phyloP scores from a whole-genome alignment of 1,140 invertebrate genomes.

The Lanistes nyassanus region DNA sequence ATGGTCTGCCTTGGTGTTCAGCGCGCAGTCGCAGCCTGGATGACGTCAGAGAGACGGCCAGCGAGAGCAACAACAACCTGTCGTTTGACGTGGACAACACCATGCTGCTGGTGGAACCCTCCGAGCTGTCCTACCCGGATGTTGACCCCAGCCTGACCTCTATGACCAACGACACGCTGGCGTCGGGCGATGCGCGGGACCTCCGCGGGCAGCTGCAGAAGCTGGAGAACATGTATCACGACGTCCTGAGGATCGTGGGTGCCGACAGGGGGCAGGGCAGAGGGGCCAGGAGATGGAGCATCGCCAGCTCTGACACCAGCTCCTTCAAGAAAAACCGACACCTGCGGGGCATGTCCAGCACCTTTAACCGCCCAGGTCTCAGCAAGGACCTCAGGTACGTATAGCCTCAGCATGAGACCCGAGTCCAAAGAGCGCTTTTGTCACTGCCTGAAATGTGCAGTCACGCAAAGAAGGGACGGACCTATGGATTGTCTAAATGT shows the following conservation, averaged over 20 bases:
- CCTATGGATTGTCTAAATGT: too few relatives aligned
- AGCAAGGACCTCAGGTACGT: neutral
- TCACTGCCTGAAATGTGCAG: too few relatives aligned
- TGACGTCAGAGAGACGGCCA: conserved; percentile 49
- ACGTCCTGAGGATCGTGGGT: conserved; percentile 83
- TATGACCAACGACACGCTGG: conserved; percentile 35
- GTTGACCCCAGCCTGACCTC: conserved; percentile 30
- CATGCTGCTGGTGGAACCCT: conserved; percentile 50
- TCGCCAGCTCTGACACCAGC: conserved; percentile 57
- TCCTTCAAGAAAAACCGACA: conserved; percentile 39
- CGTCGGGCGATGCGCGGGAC: conserved; percentile 20
- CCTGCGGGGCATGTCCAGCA: conserved; percentile 20
- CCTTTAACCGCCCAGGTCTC: conserved; percentile 11
- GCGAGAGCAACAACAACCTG: conserved; percentile 47
- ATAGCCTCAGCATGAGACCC: too few relatives aligned
- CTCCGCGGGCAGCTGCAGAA: conserved; percentile 78
- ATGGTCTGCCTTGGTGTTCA: conserved; percentile 14
- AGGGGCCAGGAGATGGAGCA: conserved; percentile 47
- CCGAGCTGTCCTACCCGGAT: conserved; percentile 30
- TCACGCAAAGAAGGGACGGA: too few relatives aligned
- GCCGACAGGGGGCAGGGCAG: conserved; percentile 60
- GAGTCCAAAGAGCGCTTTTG: too few relatives aligned
- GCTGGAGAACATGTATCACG: conserved; percentile 88
- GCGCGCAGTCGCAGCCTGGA: conserved; percentile 45
- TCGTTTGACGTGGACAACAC: conserved; percentile 61